Evolutionary conservation across 2,888 invertebrate species (phyloP).

Genomic region (Tipula vernalis): DNA sequence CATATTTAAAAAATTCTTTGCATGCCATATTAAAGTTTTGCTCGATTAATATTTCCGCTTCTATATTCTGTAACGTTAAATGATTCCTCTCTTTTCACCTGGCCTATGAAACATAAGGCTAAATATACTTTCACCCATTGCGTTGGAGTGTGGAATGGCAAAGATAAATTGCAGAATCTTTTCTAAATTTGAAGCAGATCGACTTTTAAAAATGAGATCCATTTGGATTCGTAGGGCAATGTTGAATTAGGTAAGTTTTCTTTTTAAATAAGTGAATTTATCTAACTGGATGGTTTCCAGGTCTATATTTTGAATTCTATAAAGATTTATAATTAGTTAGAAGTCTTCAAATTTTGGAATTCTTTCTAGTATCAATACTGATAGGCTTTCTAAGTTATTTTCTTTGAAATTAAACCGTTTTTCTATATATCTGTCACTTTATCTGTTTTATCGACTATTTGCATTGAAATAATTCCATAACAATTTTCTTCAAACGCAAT

Average conservation of each 20-base stretch:
- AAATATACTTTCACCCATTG: background rate
- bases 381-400: too few species aligned
- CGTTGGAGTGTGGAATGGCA: background rate
- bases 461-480: too few species aligned
- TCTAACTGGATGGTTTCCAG: background rate
- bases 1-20: background rate
- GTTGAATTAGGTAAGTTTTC: background rate
- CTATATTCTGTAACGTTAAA: background rate
- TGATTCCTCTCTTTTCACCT: background rate
- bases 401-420: too few species aligned
- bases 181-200: background rate
- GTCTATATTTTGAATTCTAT: background rate
- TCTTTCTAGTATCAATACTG: too few species aligned
- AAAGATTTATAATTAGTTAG: background rate
- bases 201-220: too few species aligned
- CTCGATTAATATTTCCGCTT: background rate
- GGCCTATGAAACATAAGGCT: background rate
- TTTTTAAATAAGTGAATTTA: background rate
- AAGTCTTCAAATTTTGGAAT: too few species aligned
- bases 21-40: background rate
- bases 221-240: background rate
- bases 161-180: background rate
- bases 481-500: too few species aligned
- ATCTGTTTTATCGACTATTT: too few species aligned
- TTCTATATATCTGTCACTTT: too few species aligned